Conservation (phyloP, 2,888 invertebrate species). For the Camponotus fellah region DNA sequence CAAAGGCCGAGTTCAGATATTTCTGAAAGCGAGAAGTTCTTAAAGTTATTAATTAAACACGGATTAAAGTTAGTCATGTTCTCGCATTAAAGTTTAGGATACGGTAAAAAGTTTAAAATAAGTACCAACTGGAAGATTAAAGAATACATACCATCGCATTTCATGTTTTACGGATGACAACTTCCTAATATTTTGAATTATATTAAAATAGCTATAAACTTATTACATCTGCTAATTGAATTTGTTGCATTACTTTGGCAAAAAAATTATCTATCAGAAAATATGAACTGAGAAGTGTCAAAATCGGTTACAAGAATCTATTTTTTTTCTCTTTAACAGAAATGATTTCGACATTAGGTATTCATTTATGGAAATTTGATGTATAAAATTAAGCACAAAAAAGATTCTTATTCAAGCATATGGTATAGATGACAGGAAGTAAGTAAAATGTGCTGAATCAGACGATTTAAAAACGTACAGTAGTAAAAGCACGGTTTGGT, state of each 20-base stretch:
- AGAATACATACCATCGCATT: conserved; percentile 9
- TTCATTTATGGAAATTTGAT: conserved; percentile 41
- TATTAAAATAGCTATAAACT: conserved; percentile 25
- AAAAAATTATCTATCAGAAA: conserved; percentile 29
- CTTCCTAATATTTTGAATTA: conserved; percentile 26
- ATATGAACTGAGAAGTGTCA: conserved; percentile 10
- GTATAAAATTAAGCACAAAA: not conserved
- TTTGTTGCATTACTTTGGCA: conserved; percentile 42
- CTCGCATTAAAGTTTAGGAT: conserved; percentile 9
- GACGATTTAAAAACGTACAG: not conserved
- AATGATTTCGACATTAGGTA: conserved; percentile 32
- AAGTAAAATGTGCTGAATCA: conserved; percentile 9
- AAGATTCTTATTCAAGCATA: not conserved
- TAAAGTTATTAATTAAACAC: conserved; percentile 33
- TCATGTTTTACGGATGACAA: conserved; percentile 17
- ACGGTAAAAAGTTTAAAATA: conserved; percentile 17
- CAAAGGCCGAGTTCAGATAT: not conserved
- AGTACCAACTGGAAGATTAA: conserved; percentile 6
- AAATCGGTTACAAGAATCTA: conserved; percentile 4
- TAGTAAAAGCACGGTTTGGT: conserved; percentile 9
- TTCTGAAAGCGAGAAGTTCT: conserved; percentile 2
- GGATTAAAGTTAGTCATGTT: conserved; percentile 6
- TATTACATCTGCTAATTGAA: conserved; percentile 31
- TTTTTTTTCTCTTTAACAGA: conserved; percentile 1
- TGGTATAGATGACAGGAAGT: not conserved